phyloP scores from a whole-genome alignment of 2,113 vertebrate species.

The Vulpes vulpes region DNA sequence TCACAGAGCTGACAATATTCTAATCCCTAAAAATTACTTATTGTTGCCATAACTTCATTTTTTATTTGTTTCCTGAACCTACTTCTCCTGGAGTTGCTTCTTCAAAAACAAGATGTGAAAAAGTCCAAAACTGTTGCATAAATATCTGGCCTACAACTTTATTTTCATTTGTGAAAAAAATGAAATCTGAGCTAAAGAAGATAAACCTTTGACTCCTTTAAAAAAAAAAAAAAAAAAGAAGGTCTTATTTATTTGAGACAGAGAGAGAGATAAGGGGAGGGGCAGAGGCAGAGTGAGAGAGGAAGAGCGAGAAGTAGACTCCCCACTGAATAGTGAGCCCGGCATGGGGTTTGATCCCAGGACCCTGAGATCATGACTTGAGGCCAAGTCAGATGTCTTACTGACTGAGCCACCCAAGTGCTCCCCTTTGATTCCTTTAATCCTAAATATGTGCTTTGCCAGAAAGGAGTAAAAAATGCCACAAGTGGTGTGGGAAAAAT shows the following conservation, averaged over 20 bases:
- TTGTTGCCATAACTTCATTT: not conserved
- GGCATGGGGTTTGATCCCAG: no score
- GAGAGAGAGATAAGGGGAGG: no score
- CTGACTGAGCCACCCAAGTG: no score
- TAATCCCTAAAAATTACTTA: not conserved
- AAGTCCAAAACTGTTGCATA: constrained; percentile 94
- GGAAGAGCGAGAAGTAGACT: no score
- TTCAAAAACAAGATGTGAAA: constrained; percentile 92
- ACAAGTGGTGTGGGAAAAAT: constrained; percentile 91
- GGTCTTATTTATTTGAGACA: no score
- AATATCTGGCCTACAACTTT: constrained; percentile 90
- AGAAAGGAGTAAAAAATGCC: constrained; percentile 91
- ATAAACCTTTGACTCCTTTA: constrained; percentile 92
- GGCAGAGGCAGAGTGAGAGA: no score
- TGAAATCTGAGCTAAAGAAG: constrained; percentile 93
- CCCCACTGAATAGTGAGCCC: no score
- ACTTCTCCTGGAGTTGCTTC: constrained; percentile 89
- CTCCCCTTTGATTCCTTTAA: constrained; percentile 91
- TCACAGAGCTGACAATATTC: not conserved
- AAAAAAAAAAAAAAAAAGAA: no score
- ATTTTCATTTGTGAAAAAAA: constrained; percentile 91
- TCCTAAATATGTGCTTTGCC: constrained; percentile 93
- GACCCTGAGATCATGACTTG: no score
- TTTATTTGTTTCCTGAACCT: constrained; percentile 71
- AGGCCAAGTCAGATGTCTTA: no score